These are phyloP conservation scores for Turdus rufiventris DNA, from an alignment of 2,113 vertebrate genomes.

Conservation along the genomic window DNA sequence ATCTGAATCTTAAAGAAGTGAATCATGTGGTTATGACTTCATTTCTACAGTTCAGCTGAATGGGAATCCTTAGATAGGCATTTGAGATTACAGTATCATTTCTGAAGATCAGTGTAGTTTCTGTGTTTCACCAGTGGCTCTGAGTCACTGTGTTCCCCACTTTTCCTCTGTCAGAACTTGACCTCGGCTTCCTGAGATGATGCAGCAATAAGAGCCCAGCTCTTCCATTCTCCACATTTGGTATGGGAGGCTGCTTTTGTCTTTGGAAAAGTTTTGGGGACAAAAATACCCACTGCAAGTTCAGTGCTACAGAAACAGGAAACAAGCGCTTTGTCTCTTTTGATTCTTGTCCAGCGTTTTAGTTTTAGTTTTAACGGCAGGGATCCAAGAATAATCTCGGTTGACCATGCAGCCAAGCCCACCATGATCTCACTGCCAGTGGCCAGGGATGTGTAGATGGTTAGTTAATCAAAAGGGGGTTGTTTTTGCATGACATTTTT, in stretches of 20 bases:
- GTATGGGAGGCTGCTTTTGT: neutral
- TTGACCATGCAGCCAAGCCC: neutral
- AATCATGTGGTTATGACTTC: neutral
- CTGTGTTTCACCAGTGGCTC: neutral
- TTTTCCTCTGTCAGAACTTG: neutral
- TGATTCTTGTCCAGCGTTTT: constrained; percentile 12
- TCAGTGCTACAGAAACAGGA: constrained; percentile 28
- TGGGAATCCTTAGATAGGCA: constrained; percentile 14
- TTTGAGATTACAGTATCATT: neutral
- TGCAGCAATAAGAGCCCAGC: rapidly evolving
- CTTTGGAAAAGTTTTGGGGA: neutral
- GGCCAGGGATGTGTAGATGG: neutral
- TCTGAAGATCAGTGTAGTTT: neutral
- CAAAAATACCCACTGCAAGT: neutral
- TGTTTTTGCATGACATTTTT: neutral
- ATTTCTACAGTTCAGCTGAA: constrained; percentile 1
- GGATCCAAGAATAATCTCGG: constrained; percentile 46
- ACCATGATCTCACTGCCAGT: constrained; percentile 13
- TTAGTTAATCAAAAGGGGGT: neutral
- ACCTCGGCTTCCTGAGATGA: neutral
- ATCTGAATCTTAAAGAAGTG: neutral
- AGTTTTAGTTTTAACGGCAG: constrained; percentile 3
- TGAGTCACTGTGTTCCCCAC: neutral
- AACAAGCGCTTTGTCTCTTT: constrained; percentile 20
- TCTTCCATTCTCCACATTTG: neutral